phyloP scores from a whole-genome alignment of 2,113 vertebrate genomes.

The Prionailurus viverrinus region DNA sequence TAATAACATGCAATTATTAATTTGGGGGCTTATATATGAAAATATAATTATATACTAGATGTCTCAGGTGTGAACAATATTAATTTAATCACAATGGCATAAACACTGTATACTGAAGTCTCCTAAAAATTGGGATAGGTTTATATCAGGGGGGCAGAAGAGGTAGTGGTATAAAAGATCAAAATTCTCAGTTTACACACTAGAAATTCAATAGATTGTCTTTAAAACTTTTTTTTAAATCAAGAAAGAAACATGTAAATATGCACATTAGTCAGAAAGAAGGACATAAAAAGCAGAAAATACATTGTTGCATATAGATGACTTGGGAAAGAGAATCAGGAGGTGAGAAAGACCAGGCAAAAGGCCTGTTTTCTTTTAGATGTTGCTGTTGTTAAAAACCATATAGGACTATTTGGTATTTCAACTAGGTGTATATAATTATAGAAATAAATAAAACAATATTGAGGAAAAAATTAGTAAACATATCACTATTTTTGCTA shows the following conservation, averaged over 20 bases:
- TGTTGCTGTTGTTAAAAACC: neutral
- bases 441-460: neutral
- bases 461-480: neutral
- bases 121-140: neutral
- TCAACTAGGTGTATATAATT: neutral
- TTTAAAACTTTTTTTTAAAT: neutral
- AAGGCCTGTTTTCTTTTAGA: neutral
- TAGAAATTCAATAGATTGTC: neutral
- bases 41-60: neutral
- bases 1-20: neutral
- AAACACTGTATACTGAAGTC: neutral
- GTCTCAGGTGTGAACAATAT: neutral
- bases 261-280: neutral
- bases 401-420: neutral
- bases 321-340: neutral
- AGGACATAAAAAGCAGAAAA: neutral
- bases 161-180: neutral
- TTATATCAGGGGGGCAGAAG: no score
- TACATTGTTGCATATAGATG: neutral
- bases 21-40: neutral
- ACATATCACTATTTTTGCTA: neutral
- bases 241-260: neutral
- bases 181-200: neutral
- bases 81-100: neutral
- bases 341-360: neutral